Percentiles rank a stretch among this genome's conserved stretches.
phyloP scores from a whole-genome alignment of 1,140 invertebrate genomes.

The Bombyx mori region ASM3026992v2 NC_085116.1:6270501-6271000 shows the following conservation, averaged over 20 bases:
- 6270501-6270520: conserved; percentile 58
- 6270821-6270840: conserved; percentile 33
- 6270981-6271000: conserved; percentile 13
- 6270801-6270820: conserved; percentile 16
- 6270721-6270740: conserved; percentile 55
- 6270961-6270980: not conserved
- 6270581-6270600: conserved; percentile 54
- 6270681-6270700: conserved; percentile 57
- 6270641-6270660: conserved; percentile 26
- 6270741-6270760: conserved; percentile 40
- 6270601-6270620: conserved; percentile 69
- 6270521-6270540: conserved; percentile 48
- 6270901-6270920: too few species aligned
- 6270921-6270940: too few species aligned
- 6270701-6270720: conserved; percentile 56
- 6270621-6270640: conserved; percentile 63
- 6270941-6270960: too few species aligned
- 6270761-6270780: conserved; percentile 68
- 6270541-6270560: conserved; percentile 26
- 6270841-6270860: conserved; percentile 49
- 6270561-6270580: conserved; percentile 32
- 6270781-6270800: conserved; percentile 50
- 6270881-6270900: conserved; percentile 11
- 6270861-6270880: conserved; percentile 21
- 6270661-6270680: conserved; percentile 26